Evolutionary conservation across 2,888 invertebrate species (phyloP), one percentile per base, ranked within the genome.

Genomic region (Clusia tigrina): DNA sequence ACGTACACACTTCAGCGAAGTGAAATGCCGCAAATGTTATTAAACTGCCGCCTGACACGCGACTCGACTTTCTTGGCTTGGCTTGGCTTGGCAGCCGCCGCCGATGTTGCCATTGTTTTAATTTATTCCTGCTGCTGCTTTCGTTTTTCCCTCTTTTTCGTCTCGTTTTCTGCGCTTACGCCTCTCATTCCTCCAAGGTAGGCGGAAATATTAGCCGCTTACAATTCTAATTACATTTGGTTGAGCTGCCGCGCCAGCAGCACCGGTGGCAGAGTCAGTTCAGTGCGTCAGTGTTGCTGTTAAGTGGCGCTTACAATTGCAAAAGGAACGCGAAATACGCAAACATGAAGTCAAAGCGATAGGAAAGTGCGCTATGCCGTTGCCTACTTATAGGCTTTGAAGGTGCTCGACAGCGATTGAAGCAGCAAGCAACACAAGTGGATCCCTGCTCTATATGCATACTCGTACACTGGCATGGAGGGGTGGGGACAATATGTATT

Each of bases 221-320:
- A 76, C 78, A 78, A 76, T 78, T 75, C 78, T 77, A 77, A 78
- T 77, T 77, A 77, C 79, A 79, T 77, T 75, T 73, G 69, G 71
- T 70, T 68, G 71, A 6, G 42, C 42, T 12, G 42, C 42, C 22
- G 48, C 48, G 12, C 12, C 32, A 12, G 32, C 12, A 6, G 32
- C 32, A 32, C 12, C 12, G 32, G 32, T 6, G 32, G 32, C 32
- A n/a, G n/a, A n/a, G n/a, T n/a, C n/a, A n/a, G n/a, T n/a, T n/a
- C n/a, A n/a, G n/a, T n/a, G n/a, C n/a, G n/a, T n/a, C 42, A 42
- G 42, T 42, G 42, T 42, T 42, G 42, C 42, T 17, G 10, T 42
- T 15, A 42, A 42, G 15, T n/a, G n/a, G n/a, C n/a, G n/a, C n/a
- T 42, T 3, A 42, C 42, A 42, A 42, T 42, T 42, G n/a, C 10